Percentiles rank a stretch among this genome's conserved stretches.
These are phyloP conservation scores for Solenopsis invicta DNA, from an alignment of 1,140 invertebrate genomes.

Conservation along the genomic window DNA sequence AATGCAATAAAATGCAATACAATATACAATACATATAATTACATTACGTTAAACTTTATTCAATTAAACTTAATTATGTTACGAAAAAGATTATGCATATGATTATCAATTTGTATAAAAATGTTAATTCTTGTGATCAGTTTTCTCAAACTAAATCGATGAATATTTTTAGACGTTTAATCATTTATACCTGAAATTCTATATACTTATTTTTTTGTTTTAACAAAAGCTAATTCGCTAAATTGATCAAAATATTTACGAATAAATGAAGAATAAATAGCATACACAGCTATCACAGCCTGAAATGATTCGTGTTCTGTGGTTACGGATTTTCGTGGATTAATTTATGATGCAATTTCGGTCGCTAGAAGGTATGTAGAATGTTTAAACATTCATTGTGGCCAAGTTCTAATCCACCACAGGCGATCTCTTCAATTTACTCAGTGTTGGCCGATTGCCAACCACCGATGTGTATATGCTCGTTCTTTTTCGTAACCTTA, in stretches of 20 bases:
- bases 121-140: neutral
- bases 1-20: no score
- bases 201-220: neutral
- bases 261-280: neutral
- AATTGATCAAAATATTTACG: neutral
- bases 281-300: neutral
- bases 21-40: no score
- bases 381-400: conserved; percentile 52
- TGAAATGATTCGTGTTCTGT: neutral
- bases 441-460: conserved; percentile 40
- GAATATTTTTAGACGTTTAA: neutral
- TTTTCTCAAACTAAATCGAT: neutral
- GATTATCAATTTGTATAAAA: neutral
- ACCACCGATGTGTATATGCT: conserved; percentile 5
- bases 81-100: neutral
- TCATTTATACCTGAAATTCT: neutral
- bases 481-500: conserved; percentile 37
- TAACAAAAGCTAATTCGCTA: neutral
- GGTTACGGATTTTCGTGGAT: neutral
- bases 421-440: conserved; percentile 10
- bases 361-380: neutral
- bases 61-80: conserved; percentile 19
- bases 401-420: conserved; percentile 38
- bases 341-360: conserved; percentile 10
- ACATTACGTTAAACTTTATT: neutral